Evolutionary conservation across 2,888 invertebrate genomes (phyloP), one percentile per base, ranked within the genome.

Genomic region (Drosophila affinis): DNA sequence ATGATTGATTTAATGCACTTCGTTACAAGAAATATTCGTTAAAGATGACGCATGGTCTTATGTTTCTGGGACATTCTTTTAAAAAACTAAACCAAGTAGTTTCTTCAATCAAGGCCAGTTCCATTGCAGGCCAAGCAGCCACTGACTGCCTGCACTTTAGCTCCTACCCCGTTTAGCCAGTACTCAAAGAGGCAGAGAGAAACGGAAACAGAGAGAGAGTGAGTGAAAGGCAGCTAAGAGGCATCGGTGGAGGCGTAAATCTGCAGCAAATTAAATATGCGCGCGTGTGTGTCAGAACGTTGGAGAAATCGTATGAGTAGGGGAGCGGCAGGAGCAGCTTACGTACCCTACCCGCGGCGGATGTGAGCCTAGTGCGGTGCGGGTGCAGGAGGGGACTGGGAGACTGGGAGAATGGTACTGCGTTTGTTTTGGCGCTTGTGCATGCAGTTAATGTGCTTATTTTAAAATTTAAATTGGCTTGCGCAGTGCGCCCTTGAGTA

Each of bases 401-500:
- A 1, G 12, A 3, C 9, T 34, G 14, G 39, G 39, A 1, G 12
- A 3, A 3, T 34, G 14, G 5, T 12, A 44, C 58, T 55, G 61
- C 46, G 69, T 73, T 72, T 72, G 62, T 65, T 62, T 80, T 74
- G 61, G 72, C 65, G 57, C 76, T 79, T 71, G 68, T 75, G 78
- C 75, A 75, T 85, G 87, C 81, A 86, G 86, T 84, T 88, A 88
- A 87, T 87, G 79, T 89, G 88, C 86, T 88, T 88, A 86, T 88
- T 88, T 89, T 86, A 82, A 87, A 89, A 89, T 88, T 88, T 89
- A 87, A 88, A 88, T 88, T 88, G 88, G 84, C 88, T 88, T 80
- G 81, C 82, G 86, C 81, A 85, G 64, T 84, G 85, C 80, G 77
- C 76, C 77, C 81, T 72, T 78, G 64, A 75, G 72, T 27, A 24